Conservation (phyloP, 2,797 vertebrate species). For the Geotrypetes seraphini region DNA sequence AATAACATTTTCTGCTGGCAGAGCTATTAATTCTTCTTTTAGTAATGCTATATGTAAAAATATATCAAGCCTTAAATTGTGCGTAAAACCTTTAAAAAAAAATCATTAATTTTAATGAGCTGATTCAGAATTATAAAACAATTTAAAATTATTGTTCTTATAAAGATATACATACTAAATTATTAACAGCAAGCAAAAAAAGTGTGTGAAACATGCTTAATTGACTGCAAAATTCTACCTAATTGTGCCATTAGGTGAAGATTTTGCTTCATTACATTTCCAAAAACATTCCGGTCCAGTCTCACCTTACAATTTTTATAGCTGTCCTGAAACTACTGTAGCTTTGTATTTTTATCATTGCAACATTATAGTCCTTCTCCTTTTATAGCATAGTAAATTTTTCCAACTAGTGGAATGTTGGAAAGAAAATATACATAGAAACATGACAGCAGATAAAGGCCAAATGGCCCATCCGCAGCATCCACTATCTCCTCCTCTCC, state of each 20-base stretch:
- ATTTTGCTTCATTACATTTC: not conserved
- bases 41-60: constrained; percentile 47
- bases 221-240: constrained; percentile 18
- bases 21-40: constrained; percentile 54
- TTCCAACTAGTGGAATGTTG: no score
- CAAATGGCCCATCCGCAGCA: no score
- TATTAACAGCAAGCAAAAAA: constrained; percentile 37
- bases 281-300: not conserved
- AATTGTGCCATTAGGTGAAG: not conserved
- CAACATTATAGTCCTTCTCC: no score
- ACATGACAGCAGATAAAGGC: no score
- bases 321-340: no score
- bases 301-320: fast-evolving
- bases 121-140: constrained; percentile 42
- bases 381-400: no score
- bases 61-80: constrained; percentile 35
- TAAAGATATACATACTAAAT: constrained; percentile 23
- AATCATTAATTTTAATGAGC: constrained; percentile 56
- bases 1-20: constrained; percentile 2
- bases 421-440: no score
- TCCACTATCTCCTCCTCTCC: no score
- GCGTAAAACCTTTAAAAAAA: constrained; percentile 37
- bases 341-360: no score
- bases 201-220: constrained; percentile 38
- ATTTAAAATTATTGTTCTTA: constrained; percentile 42